These are phyloP conservation scores for Motacilla alba DNA, from an alignment of 2,113 vertebrate species.

Conservation along the genomic window DNA sequence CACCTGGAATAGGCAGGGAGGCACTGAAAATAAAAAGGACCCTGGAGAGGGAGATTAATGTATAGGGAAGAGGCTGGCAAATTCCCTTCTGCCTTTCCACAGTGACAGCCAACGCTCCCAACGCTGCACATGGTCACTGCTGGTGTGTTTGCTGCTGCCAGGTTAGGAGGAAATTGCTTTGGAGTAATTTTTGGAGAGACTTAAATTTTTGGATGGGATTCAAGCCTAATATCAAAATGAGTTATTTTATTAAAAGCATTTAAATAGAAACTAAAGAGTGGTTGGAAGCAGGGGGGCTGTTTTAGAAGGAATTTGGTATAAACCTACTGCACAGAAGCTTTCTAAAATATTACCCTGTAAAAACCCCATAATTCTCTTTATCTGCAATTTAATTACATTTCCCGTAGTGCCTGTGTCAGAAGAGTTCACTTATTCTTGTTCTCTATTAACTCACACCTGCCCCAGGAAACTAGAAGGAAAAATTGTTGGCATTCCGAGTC, in stretches of 20 bases:
- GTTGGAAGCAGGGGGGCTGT: slow-evolving; percentile 17
- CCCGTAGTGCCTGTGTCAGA: slow-evolving; percentile 21
- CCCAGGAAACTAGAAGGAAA: not conserved
- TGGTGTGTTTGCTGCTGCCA: slow-evolving; percentile 48
- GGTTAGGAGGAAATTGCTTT: slow-evolving; percentile 67
- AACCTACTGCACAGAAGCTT: slow-evolving; percentile 56
- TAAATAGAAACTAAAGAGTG: slow-evolving; percentile 39
- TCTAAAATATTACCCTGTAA: slow-evolving; percentile 68
- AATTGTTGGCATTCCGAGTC: not conserved
- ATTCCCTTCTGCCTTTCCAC: not conserved
- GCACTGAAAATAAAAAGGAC: not conserved
- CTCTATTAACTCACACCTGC: slow-evolving; percentile 20
- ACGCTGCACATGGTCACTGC: not conserved
- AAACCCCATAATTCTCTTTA: slow-evolving; percentile 63
- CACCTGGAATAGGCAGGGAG: not conserved
- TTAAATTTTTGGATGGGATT: slow-evolving; percentile 55
- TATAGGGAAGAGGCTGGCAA: not conserved
- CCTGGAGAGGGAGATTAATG: not conserved
- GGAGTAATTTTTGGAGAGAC: slow-evolving; percentile 59
- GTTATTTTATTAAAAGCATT: slow-evolving; percentile 71
- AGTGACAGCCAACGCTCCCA: slow-evolving; percentile 24
- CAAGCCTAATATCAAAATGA: slow-evolving; percentile 68
- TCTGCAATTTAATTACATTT: slow-evolving; percentile 71
- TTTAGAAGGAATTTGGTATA: slow-evolving; percentile 55
- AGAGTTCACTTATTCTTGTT: slow-evolving; percentile 18